Evolutionary conservation across 2,888 invertebrate species (phyloP).

Genomic region (Gerosis bhagava): DNA sequence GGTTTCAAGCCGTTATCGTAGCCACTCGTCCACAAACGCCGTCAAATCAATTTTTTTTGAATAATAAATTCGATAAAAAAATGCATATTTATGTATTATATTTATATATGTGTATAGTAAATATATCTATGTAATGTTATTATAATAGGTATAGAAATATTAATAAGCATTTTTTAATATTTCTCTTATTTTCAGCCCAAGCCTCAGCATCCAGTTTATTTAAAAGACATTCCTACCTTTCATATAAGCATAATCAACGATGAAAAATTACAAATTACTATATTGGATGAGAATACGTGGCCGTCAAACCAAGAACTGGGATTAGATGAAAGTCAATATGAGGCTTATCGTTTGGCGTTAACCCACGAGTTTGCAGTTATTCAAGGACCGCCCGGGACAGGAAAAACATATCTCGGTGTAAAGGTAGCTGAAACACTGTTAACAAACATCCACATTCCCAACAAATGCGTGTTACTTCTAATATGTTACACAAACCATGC

Average conservation of each 20-base stretch:
- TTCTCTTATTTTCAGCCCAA: slow-evolving; percentile 47
- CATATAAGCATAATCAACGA: slow-evolving; percentile 17
- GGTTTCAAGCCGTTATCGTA: no score
- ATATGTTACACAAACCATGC: slow-evolving; percentile 94
- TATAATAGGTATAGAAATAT: no score
- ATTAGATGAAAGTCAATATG: slow-evolving; percentile 85
- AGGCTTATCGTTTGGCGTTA: slow-evolving; percentile 85
- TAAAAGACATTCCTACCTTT: slow-evolving; percentile 34
- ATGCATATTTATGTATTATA: no score
- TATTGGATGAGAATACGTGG: slow-evolving; percentile 61
- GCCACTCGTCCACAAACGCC: no score
- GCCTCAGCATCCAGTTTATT: slow-evolving; percentile 47
- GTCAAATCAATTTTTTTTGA: no score
- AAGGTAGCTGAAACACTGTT: slow-evolving; percentile 87
- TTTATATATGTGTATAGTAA: no score
- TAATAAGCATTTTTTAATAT: no score
- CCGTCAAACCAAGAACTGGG: slow-evolving; percentile 64
- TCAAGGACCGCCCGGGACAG: slow-evolving; percentile 95
- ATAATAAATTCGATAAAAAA: no score
- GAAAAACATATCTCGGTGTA: slow-evolving; percentile 91
- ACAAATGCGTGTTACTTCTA: slow-evolving; percentile 83
- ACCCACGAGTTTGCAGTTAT: slow-evolving; percentile 88
- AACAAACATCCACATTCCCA: slow-evolving; percentile 59
- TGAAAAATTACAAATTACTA: slow-evolving; percentile 37
- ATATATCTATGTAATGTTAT: no score